A percentile compares a stretch with the other conserved stretches of the same genome.
Evolutionary conservation across 2,113 vertebrate genomes (phyloP).

Genomic region (Oryzias celebensis): DNA sequence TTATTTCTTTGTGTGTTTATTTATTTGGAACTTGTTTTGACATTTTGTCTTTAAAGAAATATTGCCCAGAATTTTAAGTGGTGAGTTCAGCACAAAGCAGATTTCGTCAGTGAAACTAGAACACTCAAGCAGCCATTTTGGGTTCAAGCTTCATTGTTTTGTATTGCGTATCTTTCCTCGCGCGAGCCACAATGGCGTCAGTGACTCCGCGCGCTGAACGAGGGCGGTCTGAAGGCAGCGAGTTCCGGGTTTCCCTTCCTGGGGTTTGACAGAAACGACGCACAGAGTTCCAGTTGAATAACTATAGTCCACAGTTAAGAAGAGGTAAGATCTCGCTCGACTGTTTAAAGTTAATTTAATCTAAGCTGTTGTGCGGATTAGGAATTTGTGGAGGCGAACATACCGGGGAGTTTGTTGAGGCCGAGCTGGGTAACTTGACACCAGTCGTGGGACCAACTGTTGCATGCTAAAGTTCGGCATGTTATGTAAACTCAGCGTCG

Average conservation of each 20-base stretch:
- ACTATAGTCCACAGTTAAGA: constrained; percentile 43
- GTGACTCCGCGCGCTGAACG: constrained; percentile 41
- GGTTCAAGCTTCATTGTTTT: neutral
- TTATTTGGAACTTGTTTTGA: neutral
- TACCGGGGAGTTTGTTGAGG: constrained; percentile 1
- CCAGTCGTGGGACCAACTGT: constrained; percentile 65
- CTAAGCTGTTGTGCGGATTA: neutral
- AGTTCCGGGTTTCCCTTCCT: constrained; percentile 80
- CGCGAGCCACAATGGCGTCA: constrained; percentile 70
- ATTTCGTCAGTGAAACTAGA: constrained; percentile 33
- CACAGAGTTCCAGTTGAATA: constrained; percentile 33
- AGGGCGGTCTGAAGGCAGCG: constrained; percentile 60
- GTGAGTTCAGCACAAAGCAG: neutral
- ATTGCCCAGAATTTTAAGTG: neutral
- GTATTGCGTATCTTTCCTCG: fast-evolving
- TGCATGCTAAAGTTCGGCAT: constrained; percentile 65
- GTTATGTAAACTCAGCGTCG: constrained; percentile 18
- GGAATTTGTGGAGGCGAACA: neutral
- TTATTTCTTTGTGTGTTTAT: too few relatives aligned
- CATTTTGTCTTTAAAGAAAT: neutral
- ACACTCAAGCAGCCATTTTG: constrained; percentile 60
- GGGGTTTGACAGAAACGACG: constrained; percentile 68
- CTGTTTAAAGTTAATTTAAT: constrained; percentile 1
- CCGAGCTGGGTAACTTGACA: constrained; percentile 53
- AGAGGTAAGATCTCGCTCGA: constrained; percentile 67